Percentiles rank a stretch among this genome's conserved stretches.
These are phyloP conservation scores for Sussaba pulchella DNA, from an alignment of 2,888 invertebrate genomes.

Conservation along the genomic window DNA sequence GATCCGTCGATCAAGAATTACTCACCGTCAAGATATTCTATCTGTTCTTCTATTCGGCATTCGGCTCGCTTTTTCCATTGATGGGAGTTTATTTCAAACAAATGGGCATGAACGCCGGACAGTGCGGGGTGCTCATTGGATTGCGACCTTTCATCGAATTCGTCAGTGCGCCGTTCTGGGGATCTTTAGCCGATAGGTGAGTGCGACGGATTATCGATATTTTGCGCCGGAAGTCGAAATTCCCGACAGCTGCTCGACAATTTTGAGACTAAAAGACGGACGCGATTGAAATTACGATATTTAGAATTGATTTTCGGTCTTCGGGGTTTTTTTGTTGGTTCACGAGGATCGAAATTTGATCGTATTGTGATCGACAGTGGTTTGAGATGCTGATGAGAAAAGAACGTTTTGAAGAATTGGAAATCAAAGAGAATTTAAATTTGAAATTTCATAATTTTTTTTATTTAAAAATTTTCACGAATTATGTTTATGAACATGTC, in stretches of 20 bases:
- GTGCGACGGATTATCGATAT: constrained; percentile 43
- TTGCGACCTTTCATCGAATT: constrained; percentile 99
- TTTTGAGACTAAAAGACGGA: neutral
- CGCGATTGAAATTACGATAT: no score
- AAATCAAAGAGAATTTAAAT: no score
- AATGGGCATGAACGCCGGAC: constrained; percentile 99
- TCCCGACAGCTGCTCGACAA: neutral
- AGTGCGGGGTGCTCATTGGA: constrained; percentile 97
- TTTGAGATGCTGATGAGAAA: no score
- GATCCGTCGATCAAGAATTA: constrained; percentile 95
- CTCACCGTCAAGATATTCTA: constrained; percentile 98
- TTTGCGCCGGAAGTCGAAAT: neutral
- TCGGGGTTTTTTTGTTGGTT: no score
- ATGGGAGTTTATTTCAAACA: constrained; percentile 99
- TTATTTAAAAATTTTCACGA: no score
- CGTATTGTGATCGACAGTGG: no score
- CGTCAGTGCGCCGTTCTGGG: constrained; percentile 99
- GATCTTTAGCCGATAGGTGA: constrained; percentile 95
- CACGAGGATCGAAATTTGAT: no score
- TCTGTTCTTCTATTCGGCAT: constrained; percentile 99
- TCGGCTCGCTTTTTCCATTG: constrained; percentile 98
- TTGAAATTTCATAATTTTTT: no score
- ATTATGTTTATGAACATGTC: no score
- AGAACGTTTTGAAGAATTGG: no score
- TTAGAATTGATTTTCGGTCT: no score